Evolutionary conservation across 1,140 invertebrate species (phyloP).

Genomic region (Chironomus striatipennis): DNA sequence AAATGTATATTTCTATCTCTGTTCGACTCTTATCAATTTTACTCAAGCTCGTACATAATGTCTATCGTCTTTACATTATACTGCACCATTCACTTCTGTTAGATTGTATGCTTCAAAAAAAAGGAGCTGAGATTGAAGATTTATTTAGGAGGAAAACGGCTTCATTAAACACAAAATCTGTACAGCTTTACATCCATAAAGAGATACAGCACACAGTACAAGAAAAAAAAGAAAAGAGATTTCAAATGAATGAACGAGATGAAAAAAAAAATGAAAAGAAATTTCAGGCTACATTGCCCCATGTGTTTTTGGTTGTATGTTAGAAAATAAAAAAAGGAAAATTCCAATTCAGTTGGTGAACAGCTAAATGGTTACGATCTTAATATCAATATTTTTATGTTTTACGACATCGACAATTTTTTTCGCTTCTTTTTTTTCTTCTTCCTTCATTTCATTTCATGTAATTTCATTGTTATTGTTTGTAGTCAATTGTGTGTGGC

Average conservation of each 20-base stretch:
- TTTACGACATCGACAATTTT: slow-evolving; percentile 21
- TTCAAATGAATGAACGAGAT: too few relatives aligned
- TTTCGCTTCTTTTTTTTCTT: neutral
- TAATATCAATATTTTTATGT: slow-evolving; percentile 23
- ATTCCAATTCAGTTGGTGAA: slow-evolving; percentile 5
- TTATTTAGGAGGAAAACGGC: slow-evolving; percentile 16
- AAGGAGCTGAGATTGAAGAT: neutral
- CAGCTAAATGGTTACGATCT: slow-evolving; percentile 21
- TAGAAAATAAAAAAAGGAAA: slow-evolving; percentile 18
- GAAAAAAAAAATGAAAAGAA: neutral
- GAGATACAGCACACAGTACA: too few relatives aligned
- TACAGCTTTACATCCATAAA: too few relatives aligned
- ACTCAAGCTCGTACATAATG: neutral
- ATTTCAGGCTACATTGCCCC: neutral
- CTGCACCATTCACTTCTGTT: too few relatives aligned
- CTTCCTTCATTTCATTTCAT: slow-evolving; percentile 4
- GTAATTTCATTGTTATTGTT: slow-evolving; percentile 20
- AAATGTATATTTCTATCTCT: neutral
- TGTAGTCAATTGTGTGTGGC: neutral
- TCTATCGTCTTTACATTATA: neutral
- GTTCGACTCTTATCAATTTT: neutral
- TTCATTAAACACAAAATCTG: slow-evolving; percentile 11
- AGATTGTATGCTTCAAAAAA: neutral
- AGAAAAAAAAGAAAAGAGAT: too few relatives aligned
- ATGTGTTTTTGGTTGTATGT: slow-evolving; percentile 18